phyloP scores from a whole-genome alignment of 1,140 invertebrate species.

The Rhagoletis zephyria region DNA sequence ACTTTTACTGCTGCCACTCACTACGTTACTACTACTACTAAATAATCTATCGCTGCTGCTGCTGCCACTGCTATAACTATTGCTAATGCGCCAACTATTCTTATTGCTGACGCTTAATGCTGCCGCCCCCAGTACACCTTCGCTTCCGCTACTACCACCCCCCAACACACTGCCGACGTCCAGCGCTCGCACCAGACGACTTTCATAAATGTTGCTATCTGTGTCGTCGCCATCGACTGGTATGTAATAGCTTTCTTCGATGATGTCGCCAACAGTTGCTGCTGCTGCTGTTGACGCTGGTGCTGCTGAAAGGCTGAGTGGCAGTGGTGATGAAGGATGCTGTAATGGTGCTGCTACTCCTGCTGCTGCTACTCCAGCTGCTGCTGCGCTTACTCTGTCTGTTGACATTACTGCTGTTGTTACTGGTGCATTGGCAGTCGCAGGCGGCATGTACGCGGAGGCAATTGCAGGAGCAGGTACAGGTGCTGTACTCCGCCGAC shows the following conservation, averaged over 20 bases:
- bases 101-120: neutral
- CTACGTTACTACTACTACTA: conserved; percentile 68
- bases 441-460: neutral
- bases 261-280: conserved; percentile 52
- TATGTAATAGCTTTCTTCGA: conserved; percentile 54
- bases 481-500: neutral
- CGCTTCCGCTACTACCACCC: neutral
- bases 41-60: conserved; percentile 59
- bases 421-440: conserved; percentile 29
- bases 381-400: conserved; percentile 60
- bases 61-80: conserved; percentile 24
- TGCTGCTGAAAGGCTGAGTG: conserved; percentile 46
- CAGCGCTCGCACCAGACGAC: neutral
- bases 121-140: neutral
- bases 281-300: conserved; percentile 7
- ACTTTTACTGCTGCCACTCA: conserved; percentile 59
- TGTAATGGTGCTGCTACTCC: conserved; percentile 60
- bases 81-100: conserved; percentile 30
- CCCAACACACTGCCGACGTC: neutral
- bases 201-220: conserved; percentile 20
- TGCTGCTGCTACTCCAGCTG: conserved; percentile 64
- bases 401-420: neutral
- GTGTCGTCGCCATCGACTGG: conserved; percentile 51
- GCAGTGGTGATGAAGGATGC: conserved; percentile 62
- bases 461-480: neutral